Evolutionary conservation across 2,888 invertebrate genomes (phyloP).

Genomic region (Dryobotodes eremita): DNA sequence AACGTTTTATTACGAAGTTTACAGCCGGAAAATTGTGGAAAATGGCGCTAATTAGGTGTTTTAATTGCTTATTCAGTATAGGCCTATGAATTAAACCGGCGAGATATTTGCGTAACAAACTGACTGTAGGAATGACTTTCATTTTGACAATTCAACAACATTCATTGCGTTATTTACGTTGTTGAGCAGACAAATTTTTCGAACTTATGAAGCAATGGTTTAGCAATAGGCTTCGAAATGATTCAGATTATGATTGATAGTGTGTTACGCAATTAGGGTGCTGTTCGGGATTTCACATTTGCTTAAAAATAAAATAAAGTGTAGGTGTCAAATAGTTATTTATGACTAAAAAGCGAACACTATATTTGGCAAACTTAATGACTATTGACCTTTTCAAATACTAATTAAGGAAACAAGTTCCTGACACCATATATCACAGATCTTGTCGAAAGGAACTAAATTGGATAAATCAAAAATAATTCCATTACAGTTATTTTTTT

Average conservation of each 20-base stretch:
- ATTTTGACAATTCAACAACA: no score
- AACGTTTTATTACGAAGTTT: conserved; percentile 29
- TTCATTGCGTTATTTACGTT: no score
- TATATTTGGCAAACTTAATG: conserved; percentile 41
- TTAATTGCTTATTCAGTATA: conserved; percentile 33
- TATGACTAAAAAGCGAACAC: conserved; percentile 32
- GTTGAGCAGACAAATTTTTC: no score
- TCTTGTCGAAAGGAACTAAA: conserved; percentile 28
- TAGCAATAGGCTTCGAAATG: no score
- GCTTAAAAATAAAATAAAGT: conserved; percentile 9
- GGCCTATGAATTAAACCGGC: conserved; percentile 15
- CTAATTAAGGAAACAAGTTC: conserved; percentile 41
- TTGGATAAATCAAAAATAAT: conserved; percentile 21
- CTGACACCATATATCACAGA: conserved; percentile 45
- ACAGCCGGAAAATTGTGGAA: conserved; percentile 38
- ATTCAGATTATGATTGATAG: no score
- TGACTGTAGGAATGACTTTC: no score
- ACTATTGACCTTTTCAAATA: conserved; percentile 50
- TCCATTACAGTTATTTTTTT: conserved; percentile 33
- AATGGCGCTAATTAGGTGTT: conserved; percentile 1
- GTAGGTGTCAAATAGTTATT: conserved; percentile 35
- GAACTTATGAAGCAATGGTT: no score
- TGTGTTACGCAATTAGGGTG: no score
- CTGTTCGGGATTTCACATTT: conserved; percentile 4
- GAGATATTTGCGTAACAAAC: no score